Percentiles rank a stretch among this genome's conserved stretches.
phyloP scores from a whole-genome alignment of 2,888 invertebrate genomes.

The Drosophila mimetica region DNA sequence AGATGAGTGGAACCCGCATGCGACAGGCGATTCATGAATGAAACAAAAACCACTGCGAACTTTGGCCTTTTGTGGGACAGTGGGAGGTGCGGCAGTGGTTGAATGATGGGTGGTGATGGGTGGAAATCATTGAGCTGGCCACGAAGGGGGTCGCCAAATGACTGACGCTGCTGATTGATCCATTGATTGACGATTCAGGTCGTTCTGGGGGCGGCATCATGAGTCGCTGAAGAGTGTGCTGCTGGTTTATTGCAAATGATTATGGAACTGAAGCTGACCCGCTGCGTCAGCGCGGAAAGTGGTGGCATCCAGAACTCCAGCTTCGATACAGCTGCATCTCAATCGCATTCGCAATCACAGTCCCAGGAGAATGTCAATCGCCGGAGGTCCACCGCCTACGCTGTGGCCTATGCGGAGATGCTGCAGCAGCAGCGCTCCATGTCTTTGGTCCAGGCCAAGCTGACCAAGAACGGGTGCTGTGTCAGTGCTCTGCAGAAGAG shows the following conservation, averaged over 20 bases:
- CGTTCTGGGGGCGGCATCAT: slow-evolving; percentile 28
- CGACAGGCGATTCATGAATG: slow-evolving; percentile 33
- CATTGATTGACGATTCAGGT: slow-evolving; percentile 29
- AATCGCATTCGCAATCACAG: background rate
- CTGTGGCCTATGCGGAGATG: slow-evolving; percentile 54
- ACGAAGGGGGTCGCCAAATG: slow-evolving; percentile 5
- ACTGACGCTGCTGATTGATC: slow-evolving; percentile 42
- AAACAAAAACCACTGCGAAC: slow-evolving; percentile 17
- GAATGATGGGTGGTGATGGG: slow-evolving; percentile 1
- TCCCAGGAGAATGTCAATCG: slow-evolving; percentile 26
- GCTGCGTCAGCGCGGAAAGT: slow-evolving; percentile 71
- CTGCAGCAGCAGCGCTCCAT: slow-evolving; percentile 63
- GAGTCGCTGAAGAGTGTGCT: slow-evolving; percentile 13
- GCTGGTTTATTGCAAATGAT: background rate
- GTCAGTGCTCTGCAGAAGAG: slow-evolving; percentile 74
- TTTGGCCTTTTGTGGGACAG: slow-evolving; percentile 9
- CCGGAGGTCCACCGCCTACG: slow-evolving; percentile 46
- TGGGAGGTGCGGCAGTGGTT: background rate
- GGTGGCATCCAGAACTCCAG: slow-evolving; percentile 55
- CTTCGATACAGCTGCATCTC: slow-evolving; percentile 40
- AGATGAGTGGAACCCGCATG: background rate
- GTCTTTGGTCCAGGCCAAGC: slow-evolving; percentile 77
- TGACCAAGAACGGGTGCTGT: slow-evolving; percentile 80
- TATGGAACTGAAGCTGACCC: slow-evolving; percentile 65
- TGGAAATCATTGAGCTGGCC: slow-evolving; percentile 14